Conservation (phyloP, 2,113 vertebrate genomes). For the Pygathrix nemaeus region DNA sequence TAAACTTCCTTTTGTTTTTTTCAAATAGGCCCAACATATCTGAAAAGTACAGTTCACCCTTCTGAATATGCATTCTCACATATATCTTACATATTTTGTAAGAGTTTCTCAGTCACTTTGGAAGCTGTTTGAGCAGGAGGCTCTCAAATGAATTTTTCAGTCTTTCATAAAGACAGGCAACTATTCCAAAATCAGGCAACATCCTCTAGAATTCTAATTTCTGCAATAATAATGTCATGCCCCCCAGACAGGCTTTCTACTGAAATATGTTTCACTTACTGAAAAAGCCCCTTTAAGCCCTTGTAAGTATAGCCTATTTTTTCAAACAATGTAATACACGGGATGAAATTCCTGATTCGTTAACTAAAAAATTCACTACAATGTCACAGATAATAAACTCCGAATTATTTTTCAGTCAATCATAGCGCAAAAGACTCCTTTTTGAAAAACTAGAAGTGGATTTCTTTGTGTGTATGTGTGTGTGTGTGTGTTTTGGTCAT, state of each 20-base stretch:
- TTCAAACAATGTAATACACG: background rate
- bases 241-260: background rate
- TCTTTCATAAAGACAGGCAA: background rate
- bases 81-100: background rate
- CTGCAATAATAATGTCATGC: background rate
- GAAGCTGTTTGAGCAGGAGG: background rate
- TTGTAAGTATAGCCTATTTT: background rate
- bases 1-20: background rate
- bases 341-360: background rate
- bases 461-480: too few species aligned
- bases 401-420: conserved; percentile 23
- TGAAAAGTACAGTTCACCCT: background rate
- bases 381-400: background rate
- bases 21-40: background rate
- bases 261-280: background rate
- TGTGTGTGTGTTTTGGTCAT: background rate
- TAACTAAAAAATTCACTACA: conserved; percentile 8
- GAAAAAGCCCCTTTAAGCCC: background rate
- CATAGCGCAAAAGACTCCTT: background rate
- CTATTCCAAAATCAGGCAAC: background rate
- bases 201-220: conserved; percentile 14
- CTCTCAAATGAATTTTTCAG: background rate
- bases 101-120: background rate
- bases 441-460: background rate
- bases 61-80: background rate